Conservation (phyloP, 2,888 invertebrate species). For the Ochropacha duplaris region DNA sequence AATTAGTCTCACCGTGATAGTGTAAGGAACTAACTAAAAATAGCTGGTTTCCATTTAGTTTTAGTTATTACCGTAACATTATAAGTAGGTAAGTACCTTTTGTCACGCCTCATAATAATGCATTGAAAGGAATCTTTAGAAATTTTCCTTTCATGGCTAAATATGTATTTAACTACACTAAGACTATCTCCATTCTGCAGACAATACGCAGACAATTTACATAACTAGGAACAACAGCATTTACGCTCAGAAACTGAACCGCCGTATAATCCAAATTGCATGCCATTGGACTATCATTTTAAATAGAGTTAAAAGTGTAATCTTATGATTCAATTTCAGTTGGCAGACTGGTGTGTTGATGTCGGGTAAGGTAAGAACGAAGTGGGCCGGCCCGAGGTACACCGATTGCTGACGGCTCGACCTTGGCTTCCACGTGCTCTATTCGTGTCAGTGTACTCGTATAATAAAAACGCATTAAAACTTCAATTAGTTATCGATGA, state of each 20-base stretch:
- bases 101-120: neutral
- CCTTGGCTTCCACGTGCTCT: constrained; percentile 64
- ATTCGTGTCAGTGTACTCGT: constrained; percentile 35
- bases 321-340: constrained; percentile 17
- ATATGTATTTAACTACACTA: neutral
- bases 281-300: neutral
- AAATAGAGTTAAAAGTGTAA: too few relatives aligned
- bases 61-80: too few relatives aligned
- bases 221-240: constrained; percentile 31
- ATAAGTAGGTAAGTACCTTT: too few relatives aligned
- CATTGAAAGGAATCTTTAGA: neutral
- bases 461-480: neutral
- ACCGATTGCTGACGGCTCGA: constrained; percentile 34
- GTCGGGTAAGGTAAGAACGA: constrained; percentile 29
- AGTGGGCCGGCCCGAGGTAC: constrained; percentile 37
- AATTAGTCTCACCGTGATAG: too few relatives aligned
- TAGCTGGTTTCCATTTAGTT: too few relatives aligned
- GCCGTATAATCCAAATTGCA: neutral
- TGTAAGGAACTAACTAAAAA: too few relatives aligned
- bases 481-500: neutral
- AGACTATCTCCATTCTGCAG: constrained; percentile 13
- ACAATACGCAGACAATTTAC: constrained; percentile 44
- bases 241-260: neutral
- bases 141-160: neutral
- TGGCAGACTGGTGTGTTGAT: constrained; percentile 4